Conservation (phyloP, 2,797 vertebrate genomes). For the Pagetopsis macropterus region DNA sequence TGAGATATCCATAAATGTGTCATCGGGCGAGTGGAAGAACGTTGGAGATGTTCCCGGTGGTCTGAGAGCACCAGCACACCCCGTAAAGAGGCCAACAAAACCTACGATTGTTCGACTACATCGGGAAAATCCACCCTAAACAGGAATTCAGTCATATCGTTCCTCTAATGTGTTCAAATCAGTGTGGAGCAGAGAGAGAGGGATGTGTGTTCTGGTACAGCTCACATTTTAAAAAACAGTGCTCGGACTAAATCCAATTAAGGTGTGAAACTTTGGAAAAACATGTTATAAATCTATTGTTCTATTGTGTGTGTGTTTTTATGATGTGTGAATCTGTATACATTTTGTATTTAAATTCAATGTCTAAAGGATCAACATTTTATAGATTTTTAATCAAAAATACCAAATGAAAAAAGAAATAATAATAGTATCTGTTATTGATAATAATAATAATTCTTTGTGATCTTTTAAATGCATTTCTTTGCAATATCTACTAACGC, state of each 20-base stretch:
- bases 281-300: too few species aligned
- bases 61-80: conserved; percentile 11
- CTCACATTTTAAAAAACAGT: conserved; percentile 2
- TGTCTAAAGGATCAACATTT: too few species aligned
- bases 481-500: too few species aligned
- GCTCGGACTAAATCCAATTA: conserved; percentile 4
- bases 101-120: not conserved
- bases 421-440: too few species aligned
- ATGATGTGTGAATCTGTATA: too few species aligned
- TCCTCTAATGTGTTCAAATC: conserved; percentile 1
- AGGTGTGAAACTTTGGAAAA: conserved; percentile 30
- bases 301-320: too few species aligned
- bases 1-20: conserved; percentile 30
- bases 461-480: too few species aligned
- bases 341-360: too few species aligned
- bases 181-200: not conserved
- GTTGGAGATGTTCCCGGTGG: conserved; percentile 15
- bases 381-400: too few species aligned
- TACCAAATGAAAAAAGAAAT: too few species aligned
- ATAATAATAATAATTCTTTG: too few species aligned
- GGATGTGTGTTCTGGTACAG: conserved; percentile 31
- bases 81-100: conserved; percentile 1
- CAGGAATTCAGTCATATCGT: conserved; percentile 25
- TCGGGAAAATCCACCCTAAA: conserved; percentile 5
- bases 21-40: conserved; percentile 6